These are phyloP conservation scores for Pseudolycoriella hygida DNA, from an alignment of 2,888 invertebrate genomes.

Conservation along the genomic window DNA sequence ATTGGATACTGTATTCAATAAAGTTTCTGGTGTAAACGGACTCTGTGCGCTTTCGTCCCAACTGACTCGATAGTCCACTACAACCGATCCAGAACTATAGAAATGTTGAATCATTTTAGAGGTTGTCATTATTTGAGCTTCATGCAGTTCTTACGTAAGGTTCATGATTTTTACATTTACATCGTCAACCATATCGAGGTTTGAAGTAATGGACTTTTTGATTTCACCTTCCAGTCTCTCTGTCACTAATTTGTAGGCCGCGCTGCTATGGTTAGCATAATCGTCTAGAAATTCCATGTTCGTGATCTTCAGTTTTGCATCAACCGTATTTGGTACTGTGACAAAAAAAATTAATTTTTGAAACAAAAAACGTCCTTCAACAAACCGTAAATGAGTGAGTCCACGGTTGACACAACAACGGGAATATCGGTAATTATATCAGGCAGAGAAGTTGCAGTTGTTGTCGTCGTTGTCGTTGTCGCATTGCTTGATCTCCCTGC, in stretches of 20 bases:
- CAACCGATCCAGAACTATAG: conserved; percentile 43
- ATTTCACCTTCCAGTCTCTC: conserved; percentile 39
- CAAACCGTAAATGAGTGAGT: conserved; percentile 32
- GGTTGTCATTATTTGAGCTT: not conserved
- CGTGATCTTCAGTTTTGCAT: conserved; percentile 48
- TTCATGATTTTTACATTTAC: conserved; percentile 41
- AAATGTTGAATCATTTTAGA: too few species aligned
- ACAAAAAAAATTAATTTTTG: not conserved
- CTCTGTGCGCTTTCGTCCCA: conserved; percentile 36
- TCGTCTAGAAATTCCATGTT: conserved; percentile 43
- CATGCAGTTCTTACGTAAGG: conserved; percentile 33
- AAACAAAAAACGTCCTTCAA: conserved; percentile 8
- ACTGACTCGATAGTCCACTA: conserved; percentile 44
- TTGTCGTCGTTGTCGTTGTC: conserved; percentile 9
- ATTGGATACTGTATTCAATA: conserved; percentile 32
- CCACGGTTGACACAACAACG: too few species aligned
- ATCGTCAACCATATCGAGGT: conserved; percentile 35
- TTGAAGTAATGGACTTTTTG: conserved; percentile 29
- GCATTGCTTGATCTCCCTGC: conserved; percentile 7
- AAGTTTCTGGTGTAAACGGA: conserved; percentile 30
- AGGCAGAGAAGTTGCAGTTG: conserved; percentile 15
- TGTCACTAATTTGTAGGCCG: conserved; percentile 41
- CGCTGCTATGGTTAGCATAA: conserved; percentile 39
- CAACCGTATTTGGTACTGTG: conserved; percentile 47
- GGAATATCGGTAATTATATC: conserved; percentile 29